Base-by-base conservation (phyloP, 2,797 vertebrate species). In the Balearica regulorum region DNA sequence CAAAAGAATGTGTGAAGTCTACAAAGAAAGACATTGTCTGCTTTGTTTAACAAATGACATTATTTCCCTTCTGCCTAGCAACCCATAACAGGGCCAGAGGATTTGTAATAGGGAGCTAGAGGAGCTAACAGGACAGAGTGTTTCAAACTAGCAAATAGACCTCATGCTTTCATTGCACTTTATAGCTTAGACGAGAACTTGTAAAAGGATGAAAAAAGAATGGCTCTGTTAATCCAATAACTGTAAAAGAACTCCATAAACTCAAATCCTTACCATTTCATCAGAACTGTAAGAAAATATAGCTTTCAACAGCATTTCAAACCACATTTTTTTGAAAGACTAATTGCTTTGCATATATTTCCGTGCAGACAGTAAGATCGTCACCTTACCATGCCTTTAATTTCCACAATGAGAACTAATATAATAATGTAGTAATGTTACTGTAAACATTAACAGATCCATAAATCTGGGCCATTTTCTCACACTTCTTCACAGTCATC, bases 21-120 rank as follows among this genome's bases (percentile, higher is more conserved):
- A 93, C 83, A 93, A 77, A 96, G 77, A 93, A 77, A 75, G 73
- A 72, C 26, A 76, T 70, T 94, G 41, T 85, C 51, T 92, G 77
- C 81, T 95, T 82, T 86, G 90, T 95, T 97, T 94, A 94, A 87
- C 66, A 88, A 94, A 78, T 78, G 28, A 87, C 77, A 84, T 84
- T 93, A 75, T 97, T 97, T 97, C 84, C 79, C 62, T 93, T 93
- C 71, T 93, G 81, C 89, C 54, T 93, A 85, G 92, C 89, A 97
- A 93, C 94, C 51, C 58, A 43, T 77, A 89, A 39, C 66, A 75
- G 33, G 81, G 71, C 77, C 88, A 82, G 66, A 92, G 64, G 60
- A 83, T 84, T 94, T 89, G 29, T 82, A 89, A 96, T 76, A 77
- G 73, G 55, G 73, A 90, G 37, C 28, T 71, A 21, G 22, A 90